These are phyloP conservation scores for Homalodisca vitripennis DNA, from an alignment of 1,140 invertebrate species.

Conservation along the genomic window DNA sequence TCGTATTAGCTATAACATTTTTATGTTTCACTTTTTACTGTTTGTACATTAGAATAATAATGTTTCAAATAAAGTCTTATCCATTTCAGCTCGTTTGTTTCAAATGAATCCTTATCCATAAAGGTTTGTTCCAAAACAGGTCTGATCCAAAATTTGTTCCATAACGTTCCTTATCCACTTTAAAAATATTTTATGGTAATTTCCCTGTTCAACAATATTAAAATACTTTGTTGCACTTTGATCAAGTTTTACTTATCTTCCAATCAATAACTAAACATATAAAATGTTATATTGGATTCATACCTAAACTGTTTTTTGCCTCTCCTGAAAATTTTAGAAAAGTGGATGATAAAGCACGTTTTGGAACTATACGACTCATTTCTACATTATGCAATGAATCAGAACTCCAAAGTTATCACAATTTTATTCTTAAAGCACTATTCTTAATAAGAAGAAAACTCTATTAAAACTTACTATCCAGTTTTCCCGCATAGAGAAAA, in stretches of 20 bases:
- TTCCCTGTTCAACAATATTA: not conserved
- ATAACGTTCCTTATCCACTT: conserved; percentile 4
- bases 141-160: conserved; percentile 7
- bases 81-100: not conserved
- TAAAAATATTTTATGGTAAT: not conserved
- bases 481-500: too few species aligned
- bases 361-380: conserved; percentile 6
- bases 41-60: not conserved
- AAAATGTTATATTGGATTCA: not conserved
- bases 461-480: too few species aligned
- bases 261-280: conserved; percentile 5
- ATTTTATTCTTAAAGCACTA: too few species aligned
- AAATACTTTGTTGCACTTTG: not conserved
- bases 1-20: not conserved
- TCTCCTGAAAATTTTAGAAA: conserved; percentile 3
- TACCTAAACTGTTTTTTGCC: not conserved
- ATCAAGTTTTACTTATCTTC: not conserved
- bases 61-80: not conserved
- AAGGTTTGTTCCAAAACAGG: not conserved
- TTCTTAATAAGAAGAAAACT: too few species aligned
- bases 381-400: too few species aligned
- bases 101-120: not conserved
- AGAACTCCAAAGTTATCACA: too few species aligned
- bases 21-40: not conserved
- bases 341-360: conserved; percentile 11